Base-by-base conservation (phyloP, 2,797 vertebrate genomes). In the Anas flavirostris region DNA sequence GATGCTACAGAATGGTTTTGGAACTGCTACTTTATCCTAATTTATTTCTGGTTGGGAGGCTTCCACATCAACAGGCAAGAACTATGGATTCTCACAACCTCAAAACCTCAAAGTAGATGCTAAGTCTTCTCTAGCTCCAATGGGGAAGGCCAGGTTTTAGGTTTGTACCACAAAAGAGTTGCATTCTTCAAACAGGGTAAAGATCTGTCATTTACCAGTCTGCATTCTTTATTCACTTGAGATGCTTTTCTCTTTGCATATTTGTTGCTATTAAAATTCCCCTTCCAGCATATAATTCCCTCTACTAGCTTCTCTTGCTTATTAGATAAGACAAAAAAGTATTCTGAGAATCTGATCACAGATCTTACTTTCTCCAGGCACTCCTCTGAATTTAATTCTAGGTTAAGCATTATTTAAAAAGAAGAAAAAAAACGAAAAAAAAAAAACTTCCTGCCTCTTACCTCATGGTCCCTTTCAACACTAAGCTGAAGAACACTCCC, bases 301-400 rank as follows among this genome's bases (percentile, higher is more conserved):
- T 94, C 80, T 79, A 79, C 95, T 37, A 73, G 82, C 66, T 68
- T 72, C 75, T 35, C 91, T 39, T 84, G 73, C 95, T 77, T 91
- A 88, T 90, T 66, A 86, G 87, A 93, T 80, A 86, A 88, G 91
- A 90, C 94, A 96, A 92, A 95, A 95, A 95, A 95, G 75, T 68
- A 96, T 91, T 94, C 13, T 14, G 94, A 95, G 90, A 96, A 92
- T 92, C 67, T 73, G 88, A 95, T 77, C 81, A 94, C 94, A 95
- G 82, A 90, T 86, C 56, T 85, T 82, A 70, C 94, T 89, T 91
- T 93, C 91, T 95, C 84, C 46, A 78, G 91, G 90, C 90, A 69
- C 83, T 90, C 92, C 93, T 95, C 87, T 83, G 92, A 95, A 94
- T 94, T 97, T 74, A 91, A 94, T 79, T 92, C 95, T 48, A 92